Evolutionary conservation across 2,113 vertebrate genomes (phyloP).

Genomic region (Nannospalax galili): DNA sequence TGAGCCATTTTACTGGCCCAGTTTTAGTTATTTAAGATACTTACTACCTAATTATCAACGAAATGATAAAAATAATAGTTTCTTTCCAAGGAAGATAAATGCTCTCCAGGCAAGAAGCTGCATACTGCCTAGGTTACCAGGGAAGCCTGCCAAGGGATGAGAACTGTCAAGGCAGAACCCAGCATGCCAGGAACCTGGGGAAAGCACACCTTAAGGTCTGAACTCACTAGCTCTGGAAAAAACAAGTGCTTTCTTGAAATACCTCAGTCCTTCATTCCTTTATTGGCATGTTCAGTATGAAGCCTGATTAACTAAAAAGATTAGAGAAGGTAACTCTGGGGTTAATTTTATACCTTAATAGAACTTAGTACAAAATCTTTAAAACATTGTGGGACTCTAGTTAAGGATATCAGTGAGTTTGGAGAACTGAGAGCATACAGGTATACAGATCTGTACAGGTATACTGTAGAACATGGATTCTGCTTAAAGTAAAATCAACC

Average conservation of each 20-base stretch:
- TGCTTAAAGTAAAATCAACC: neutral
- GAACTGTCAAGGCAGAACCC: neutral
- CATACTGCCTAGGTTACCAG: neutral
- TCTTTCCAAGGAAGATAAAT: no score
- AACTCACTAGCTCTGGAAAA: neutral
- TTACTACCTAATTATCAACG: neutral
- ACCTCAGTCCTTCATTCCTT: neutral
- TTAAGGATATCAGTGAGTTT: neutral
- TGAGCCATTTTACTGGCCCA: no score
- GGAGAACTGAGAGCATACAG: neutral
- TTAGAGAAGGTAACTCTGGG: neutral
- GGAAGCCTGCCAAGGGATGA: accelerated
- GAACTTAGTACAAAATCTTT: neutral
- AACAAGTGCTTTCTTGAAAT: constrained; percentile 14
- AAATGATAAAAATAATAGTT: neutral
- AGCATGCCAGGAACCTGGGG: neutral
- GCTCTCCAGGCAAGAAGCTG: no score
- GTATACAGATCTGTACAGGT: neutral
- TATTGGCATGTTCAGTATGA: neutral
- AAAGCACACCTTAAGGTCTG: neutral
- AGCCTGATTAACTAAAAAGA: neutral
- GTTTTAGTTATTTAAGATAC: neutral
- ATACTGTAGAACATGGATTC: neutral
- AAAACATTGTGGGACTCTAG: neutral
- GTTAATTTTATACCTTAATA: neutral